Evolutionary conservation across 2,888 invertebrate genomes (phyloP).

Genomic region (Aromia moschata): DNA sequence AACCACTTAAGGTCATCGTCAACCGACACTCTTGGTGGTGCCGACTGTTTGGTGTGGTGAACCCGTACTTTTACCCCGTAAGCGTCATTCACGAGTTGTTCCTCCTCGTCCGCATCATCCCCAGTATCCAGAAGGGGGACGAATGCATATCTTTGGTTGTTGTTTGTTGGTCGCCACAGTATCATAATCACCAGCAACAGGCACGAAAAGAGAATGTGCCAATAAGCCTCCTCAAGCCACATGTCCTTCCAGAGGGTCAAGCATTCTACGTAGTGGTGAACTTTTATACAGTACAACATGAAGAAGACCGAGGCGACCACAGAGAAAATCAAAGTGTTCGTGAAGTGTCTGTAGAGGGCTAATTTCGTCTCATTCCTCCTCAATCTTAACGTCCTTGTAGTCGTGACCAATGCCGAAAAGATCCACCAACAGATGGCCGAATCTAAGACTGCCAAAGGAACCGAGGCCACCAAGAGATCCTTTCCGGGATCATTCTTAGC

Average conservation of each 20-base stretch:
- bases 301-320: constrained; percentile 90
- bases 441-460: constrained; percentile 87
- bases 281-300: constrained; percentile 91
- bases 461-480: constrained; percentile 78
- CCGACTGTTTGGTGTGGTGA: constrained; percentile 57
- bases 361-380: constrained; percentile 91
- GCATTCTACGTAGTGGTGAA: constrained; percentile 79
- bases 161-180: constrained; percentile 94
- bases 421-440: constrained; percentile 95
- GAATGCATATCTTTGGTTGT: constrained; percentile 95
- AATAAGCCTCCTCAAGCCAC: constrained; percentile 95
- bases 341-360: constrained; percentile 90
- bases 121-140: constrained; percentile 89
- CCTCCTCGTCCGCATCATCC: constrained; percentile 79
- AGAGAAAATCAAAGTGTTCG: constrained; percentile 91
- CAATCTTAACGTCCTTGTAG: constrained; percentile 87
- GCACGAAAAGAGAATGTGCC: constrained; percentile 92
- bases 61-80: constrained; percentile 82
- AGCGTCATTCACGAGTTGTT: constrained; percentile 86
- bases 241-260: constrained; percentile 88
- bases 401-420: constrained; percentile 86
- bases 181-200: constrained; percentile 92
- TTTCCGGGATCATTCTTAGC: constrained; percentile 69
- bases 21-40: constrained; percentile 65
- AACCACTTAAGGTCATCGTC: constrained; percentile 91